Conservation (phyloP, 2,888 invertebrate genomes). For the Acronicta leporina region DNA sequence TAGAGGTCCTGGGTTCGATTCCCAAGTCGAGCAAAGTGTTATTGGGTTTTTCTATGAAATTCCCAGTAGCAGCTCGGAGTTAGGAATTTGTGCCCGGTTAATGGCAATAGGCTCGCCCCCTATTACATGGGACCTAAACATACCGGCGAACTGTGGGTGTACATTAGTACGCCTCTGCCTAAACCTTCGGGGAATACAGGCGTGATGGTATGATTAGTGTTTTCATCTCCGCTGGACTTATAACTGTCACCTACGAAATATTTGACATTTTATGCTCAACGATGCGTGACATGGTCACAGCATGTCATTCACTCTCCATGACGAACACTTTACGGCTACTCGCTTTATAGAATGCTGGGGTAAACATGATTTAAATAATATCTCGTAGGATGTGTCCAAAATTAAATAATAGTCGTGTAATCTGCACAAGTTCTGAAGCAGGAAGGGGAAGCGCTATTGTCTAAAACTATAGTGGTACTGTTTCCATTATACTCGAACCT, state of each 20-base stretch:
- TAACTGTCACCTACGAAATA: background rate
- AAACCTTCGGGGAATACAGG: too few relatives aligned
- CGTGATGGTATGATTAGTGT: too few relatives aligned
- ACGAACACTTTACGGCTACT: constrained; percentile 38
- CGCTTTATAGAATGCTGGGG: constrained; percentile 9
- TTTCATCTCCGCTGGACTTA: too few relatives aligned
- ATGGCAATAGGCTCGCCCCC: too few relatives aligned
- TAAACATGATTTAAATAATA: constrained; percentile 28
- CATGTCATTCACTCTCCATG: constrained; percentile 44
- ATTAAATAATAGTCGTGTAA: constrained; percentile 55
- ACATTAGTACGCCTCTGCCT: too few relatives aligned
- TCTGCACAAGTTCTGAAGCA: constrained; percentile 66
- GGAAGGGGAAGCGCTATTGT: constrained; percentile 86
- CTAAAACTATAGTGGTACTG: constrained; percentile 57
- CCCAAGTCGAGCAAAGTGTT: too few relatives aligned
- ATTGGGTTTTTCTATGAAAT: too few relatives aligned
- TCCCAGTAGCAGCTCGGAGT: too few relatives aligned
- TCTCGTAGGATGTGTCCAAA: constrained; percentile 51
- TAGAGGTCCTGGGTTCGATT: too few relatives aligned
- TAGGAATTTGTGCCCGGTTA: too few relatives aligned
- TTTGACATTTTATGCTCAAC: constrained; percentile 21
- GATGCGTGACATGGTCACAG: constrained; percentile 24
- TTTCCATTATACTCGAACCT: constrained; percentile 67
- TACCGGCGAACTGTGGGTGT: too few relatives aligned
- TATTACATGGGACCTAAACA: too few relatives aligned